Evolutionary conservation across 2,113 vertebrate species (phyloP), one percentile per base, ranked within the genome.

Genomic region (Tupaia chinensis): DNA sequence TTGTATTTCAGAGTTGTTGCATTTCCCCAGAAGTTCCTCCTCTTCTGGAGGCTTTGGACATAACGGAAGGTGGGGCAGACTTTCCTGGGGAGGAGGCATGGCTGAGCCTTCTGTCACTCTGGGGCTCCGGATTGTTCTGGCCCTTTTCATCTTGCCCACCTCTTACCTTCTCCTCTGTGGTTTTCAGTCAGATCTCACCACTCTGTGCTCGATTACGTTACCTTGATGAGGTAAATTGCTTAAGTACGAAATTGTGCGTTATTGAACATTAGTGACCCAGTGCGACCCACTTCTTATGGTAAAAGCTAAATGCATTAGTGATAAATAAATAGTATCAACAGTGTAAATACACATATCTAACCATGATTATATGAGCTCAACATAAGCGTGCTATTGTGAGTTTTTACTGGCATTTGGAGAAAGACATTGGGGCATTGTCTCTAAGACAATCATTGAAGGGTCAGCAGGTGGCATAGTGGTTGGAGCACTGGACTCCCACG

Each of bases 391-490:
- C 17, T 77, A 1, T 29, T 53, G 20, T 81, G 69, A 74, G 16
- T 85, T 87, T 80, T 91, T 79, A 69, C 68, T 86, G 54, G 68
- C 32, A 68, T 92, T 92, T 87, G 25, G 60, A 19, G 81, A 95
- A 87, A 85, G 54, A 94, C 32, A 58, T 70, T 66, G 9, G 23
- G 53, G 3, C 60, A 90, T 68, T 23, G 3, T 1, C 44, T 83
- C 8, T 32, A 44, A 65, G 23, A 81, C 16, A 2, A 85, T 44
- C 44, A 44, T 44, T 44, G 44, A 44, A 44, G 44, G 44, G 44
- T 44, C 44, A 44, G 44, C 44, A 44, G 44, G 44, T 44, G 44
- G 44, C 44, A 44, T 44, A 44, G 5, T 44, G 44, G 44, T 44
- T 44, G 44, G 44, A 44, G 44, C 44, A 44, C 44, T 44, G 44